These are phyloP conservation scores for Nymphalis polychloros DNA, from an alignment of 2,888 invertebrate species.

Conservation along the genomic window DNA sequence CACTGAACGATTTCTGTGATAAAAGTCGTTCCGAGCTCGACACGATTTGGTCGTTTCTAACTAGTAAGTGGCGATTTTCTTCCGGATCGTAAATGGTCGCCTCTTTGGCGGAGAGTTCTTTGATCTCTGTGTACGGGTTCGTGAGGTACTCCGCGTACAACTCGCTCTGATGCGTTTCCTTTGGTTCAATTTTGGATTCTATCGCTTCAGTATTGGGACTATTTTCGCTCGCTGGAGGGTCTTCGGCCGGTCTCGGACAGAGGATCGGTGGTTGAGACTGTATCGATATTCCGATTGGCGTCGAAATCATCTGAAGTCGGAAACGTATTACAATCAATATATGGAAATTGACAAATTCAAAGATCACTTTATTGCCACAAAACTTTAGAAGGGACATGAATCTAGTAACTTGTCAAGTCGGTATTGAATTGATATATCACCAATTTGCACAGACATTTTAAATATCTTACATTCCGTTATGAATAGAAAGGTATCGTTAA, in stretches of 20 bases:
- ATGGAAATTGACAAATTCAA: too few species aligned
- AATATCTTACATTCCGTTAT: background rate
- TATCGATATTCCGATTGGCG: constrained; percentile 81
- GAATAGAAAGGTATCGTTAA: background rate
- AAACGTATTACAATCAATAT: background rate
- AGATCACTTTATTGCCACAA: too few species aligned
- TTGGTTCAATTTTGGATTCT: constrained; percentile 42
- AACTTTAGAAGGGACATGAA: too few species aligned
- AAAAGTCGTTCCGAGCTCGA: constrained; percentile 37
- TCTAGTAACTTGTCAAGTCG: too few species aligned
- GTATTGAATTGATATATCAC: background rate
- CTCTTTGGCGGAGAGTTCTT: constrained; percentile 54
- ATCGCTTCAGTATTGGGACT: constrained; percentile 40
- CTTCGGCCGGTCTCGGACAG: constrained; percentile 51
- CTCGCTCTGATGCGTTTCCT: constrained; percentile 54
- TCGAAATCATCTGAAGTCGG: constrained; percentile 83
- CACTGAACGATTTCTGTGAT: constrained; percentile 68
- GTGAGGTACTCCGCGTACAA: constrained; percentile 81
- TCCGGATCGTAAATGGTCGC: constrained; percentile 63
- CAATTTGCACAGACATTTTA: background rate
- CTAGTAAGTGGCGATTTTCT: constrained; percentile 35
- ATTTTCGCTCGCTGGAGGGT: constrained; percentile 39
- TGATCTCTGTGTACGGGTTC: constrained; percentile 78
- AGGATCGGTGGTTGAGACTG: constrained; percentile 68
- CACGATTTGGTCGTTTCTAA: constrained; percentile 41